Percentiles rank a stretch among this genome's conserved stretches.
Evolutionary conservation across 2,113 vertebrate species (phyloP).

Genomic region (Cranoglanis bouderius): DNA sequence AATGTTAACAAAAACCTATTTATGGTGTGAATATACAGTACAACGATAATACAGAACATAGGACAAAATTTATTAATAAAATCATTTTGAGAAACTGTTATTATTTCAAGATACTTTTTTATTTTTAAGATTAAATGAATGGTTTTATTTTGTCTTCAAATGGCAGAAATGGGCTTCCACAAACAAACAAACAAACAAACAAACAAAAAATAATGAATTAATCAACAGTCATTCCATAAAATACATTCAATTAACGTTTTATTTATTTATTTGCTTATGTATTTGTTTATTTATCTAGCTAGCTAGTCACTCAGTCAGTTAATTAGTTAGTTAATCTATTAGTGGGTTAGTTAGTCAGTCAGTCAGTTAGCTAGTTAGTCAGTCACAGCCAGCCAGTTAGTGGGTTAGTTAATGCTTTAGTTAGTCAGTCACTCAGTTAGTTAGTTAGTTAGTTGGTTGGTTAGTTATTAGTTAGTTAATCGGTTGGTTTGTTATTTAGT

Average conservation of each 20-base stretch:
- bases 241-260: too few relatives aligned
- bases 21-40: background rate
- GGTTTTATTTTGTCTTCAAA: background rate
- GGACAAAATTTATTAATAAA: too few relatives aligned
- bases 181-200: background rate
- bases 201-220: too few relatives aligned
- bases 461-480: too few relatives aligned
- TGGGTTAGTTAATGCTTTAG: too few relatives aligned
- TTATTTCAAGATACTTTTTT: background rate
- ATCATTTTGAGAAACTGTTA: background rate
- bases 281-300: background rate
- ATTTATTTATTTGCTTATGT: too few relatives aligned
- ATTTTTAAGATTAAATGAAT: background rate
- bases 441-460: background rate
- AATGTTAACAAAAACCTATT: background rate
- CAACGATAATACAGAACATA: background rate
- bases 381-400: too few relatives aligned
- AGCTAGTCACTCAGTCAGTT: background rate
- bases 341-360: too few relatives aligned
- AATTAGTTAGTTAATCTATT: fast-evolving
- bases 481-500: too few relatives aligned
- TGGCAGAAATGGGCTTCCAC: background rate
- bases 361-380: too few relatives aligned
- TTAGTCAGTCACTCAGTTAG: background rate
- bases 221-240: background rate